Percentiles rank a stretch among this genome's conserved stretches.
phyloP scores from a whole-genome alignment of 1,140 invertebrate genomes.

The Halyomorpha halys region DNA sequence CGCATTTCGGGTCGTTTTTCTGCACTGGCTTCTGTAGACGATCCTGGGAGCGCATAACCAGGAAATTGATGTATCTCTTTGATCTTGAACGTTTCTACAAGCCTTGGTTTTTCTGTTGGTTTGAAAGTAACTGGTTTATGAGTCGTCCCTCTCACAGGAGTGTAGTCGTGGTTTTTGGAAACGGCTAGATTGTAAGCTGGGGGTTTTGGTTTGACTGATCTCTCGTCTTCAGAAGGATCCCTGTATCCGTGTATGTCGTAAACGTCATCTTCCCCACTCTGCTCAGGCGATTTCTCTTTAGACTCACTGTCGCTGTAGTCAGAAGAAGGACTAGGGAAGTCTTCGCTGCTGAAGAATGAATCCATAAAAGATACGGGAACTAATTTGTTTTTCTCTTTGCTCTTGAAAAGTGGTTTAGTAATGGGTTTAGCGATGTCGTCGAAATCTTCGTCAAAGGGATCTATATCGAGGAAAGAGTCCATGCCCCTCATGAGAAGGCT shows the following conservation, averaged over 20 bases:
- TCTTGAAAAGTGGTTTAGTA: neutral
- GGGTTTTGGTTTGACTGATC: neutral
- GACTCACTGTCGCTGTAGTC: neutral
- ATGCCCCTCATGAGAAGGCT: neutral
- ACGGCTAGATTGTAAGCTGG: neutral
- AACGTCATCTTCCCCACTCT: constrained; percentile 10
- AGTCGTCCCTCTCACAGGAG: neutral
- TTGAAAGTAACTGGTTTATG: constrained; percentile 2
- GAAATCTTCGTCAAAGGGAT: neutral
- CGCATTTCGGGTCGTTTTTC: no score
- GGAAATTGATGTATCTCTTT: neutral
- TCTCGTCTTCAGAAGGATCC: neutral
- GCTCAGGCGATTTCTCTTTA: neutral
- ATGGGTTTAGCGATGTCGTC: neutral
- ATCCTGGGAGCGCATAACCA: neutral
- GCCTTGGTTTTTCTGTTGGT: neutral
- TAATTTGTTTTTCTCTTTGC: neutral
- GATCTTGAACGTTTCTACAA: neutral
- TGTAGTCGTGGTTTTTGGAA: neutral
- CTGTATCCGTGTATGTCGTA: constrained; percentile 24
- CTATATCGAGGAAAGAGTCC: neutral
- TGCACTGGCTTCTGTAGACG: neutral
- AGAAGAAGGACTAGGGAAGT: neutral
- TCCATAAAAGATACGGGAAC: neutral
- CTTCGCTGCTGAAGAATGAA: neutral